Evolutionary conservation across 2,113 vertebrate species (phyloP).

Genomic region (Balaeniceps rex): DNA sequence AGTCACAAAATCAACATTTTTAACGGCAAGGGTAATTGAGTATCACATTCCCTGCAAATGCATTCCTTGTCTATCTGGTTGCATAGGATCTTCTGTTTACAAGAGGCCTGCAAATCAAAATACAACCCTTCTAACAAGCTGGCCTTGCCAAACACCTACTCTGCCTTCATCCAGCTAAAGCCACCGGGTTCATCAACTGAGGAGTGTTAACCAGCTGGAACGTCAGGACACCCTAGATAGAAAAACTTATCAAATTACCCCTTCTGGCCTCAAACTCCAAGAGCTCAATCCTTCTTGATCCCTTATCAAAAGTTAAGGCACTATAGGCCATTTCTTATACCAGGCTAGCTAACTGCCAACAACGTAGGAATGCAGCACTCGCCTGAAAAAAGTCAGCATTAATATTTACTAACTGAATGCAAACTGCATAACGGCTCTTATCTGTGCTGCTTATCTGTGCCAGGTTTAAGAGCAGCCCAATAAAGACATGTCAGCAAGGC

Average conservation of each 20-base stretch:
- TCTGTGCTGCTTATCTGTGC: not conserved
- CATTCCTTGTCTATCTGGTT: not conserved
- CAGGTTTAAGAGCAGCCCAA: conserved; percentile 19
- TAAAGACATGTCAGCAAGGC: not conserved
- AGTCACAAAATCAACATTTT: not conserved
- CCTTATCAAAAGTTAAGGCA: not conserved
- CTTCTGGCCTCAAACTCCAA: not conserved
- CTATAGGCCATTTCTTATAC: not conserved
- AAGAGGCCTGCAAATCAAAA: not conserved
- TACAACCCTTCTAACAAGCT: not conserved
- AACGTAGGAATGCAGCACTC: not conserved
- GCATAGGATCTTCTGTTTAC: not conserved
- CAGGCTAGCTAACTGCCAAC: not conserved
- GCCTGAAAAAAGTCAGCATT: conserved; percentile 9
- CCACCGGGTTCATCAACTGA: not conserved
- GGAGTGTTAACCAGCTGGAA: not conserved
- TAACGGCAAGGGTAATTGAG: not conserved
- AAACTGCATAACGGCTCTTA: not conserved
- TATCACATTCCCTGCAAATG: not conserved
- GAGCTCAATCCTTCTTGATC: not conserved
- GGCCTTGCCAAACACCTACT: not conserved
- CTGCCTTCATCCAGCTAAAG: not conserved
- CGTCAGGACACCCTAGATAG: not conserved
- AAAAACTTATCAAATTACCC: not conserved
- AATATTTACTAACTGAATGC: conserved; percentile 16